Base-by-base conservation (phyloP, 2,888 invertebrate genomes). In the Drosophila kanekoi region DNA sequence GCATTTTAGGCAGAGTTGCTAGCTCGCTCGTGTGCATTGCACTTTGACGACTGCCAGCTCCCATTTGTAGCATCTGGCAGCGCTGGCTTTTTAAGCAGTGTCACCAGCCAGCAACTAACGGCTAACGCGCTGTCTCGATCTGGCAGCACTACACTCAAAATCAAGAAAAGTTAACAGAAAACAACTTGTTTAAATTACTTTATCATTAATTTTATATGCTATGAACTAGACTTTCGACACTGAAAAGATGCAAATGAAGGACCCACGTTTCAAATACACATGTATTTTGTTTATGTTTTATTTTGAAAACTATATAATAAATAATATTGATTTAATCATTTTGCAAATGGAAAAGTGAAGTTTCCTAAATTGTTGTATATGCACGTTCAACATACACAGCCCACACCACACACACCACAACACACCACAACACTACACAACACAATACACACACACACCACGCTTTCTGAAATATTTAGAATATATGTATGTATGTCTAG, bases 221-320 rank as follows among this genome's bases (percentile, higher is more conserved):
- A 8, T 23, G 23, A 23, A 23, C 2, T 6, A 8, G 23, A 20
- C 20, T 20, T 20, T 20, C 23, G 8, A 1, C 23, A 23, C 2
- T 23, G 23, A 23, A 23, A 10, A 8, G 9, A 38, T 3, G 9
- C 0, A 18, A 43, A 18, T 32, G 11, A 10, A 18, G 9, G 9
- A 1, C 13, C 11, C 8, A 13, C 4, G 9, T 45, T 35, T 41
- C 13, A 53, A 56, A 65, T 60, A 52, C 49, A 53, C 59, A 38
- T 49, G 35, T 51, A 63, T 75, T 49, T 41, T 51, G 61, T 76
- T 64, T 60, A 72, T 61, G 69, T 56, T 64, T n/a, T 51, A 71
- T 69, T 63, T 66, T 79, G 57, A 65, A 74, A 86, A 83, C 84
- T 86, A 86, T 77, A 81, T 83, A 83, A 86, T 83, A 83, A 86